A percentile compares a stretch with the other conserved stretches of the same genome.
Conservation (phyloP, 2,797 vertebrate species). For the Mormyrops boulengeri region DNA sequence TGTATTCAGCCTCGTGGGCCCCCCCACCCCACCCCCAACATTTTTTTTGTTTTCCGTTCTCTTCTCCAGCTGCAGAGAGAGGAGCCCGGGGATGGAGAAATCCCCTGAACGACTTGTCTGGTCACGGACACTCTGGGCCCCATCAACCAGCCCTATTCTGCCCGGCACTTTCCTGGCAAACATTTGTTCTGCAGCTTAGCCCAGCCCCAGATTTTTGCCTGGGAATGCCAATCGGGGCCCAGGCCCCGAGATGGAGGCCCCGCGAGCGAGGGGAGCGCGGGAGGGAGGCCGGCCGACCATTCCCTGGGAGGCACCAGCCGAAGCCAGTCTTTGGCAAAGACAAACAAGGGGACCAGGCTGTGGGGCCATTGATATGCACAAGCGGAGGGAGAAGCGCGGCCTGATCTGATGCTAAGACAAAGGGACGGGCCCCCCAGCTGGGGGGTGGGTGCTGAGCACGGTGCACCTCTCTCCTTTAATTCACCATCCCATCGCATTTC, state of each 20-base stretch:
- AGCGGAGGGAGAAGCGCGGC: slow-evolving; percentile 54
- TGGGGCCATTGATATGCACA: slow-evolving; percentile 70
- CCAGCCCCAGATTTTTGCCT: slow-evolving; percentile 64
- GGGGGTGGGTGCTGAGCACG: slow-evolving; percentile 42
- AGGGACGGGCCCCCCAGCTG: slow-evolving; percentile 60
- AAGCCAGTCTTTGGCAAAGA: slow-evolving; percentile 70
- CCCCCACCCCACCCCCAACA: slow-evolving; percentile 38
- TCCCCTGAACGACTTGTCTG: slow-evolving; percentile 90
- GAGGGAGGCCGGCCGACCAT: slow-evolving; percentile 52
- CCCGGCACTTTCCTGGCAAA: slow-evolving; percentile 78
- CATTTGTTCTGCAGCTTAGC: slow-evolving; percentile 86
- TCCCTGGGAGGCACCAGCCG: slow-evolving; percentile 72
- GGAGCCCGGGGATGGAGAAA: slow-evolving; percentile 77
- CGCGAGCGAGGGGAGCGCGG: slow-evolving; percentile 35
- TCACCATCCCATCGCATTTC: slow-evolving; percentile 39
- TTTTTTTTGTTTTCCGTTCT: slow-evolving; percentile 52
- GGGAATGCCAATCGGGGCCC: slow-evolving; percentile 72
- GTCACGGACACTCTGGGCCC: slow-evolving; percentile 81
- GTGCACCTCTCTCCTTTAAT: slow-evolving; percentile 50
- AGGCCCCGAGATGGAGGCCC: slow-evolving; percentile 45
- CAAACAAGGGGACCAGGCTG: slow-evolving; percentile 69
- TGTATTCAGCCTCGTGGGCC: slow-evolving; percentile 62
- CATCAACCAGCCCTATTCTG: slow-evolving; percentile 69
- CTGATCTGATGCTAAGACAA: slow-evolving; percentile 67
- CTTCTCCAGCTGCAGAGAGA: slow-evolving; percentile 82